These are phyloP conservation scores for Bostrychus sinensis DNA, from an alignment of 2,113 vertebrate species.

Conservation along the genomic window DNA sequence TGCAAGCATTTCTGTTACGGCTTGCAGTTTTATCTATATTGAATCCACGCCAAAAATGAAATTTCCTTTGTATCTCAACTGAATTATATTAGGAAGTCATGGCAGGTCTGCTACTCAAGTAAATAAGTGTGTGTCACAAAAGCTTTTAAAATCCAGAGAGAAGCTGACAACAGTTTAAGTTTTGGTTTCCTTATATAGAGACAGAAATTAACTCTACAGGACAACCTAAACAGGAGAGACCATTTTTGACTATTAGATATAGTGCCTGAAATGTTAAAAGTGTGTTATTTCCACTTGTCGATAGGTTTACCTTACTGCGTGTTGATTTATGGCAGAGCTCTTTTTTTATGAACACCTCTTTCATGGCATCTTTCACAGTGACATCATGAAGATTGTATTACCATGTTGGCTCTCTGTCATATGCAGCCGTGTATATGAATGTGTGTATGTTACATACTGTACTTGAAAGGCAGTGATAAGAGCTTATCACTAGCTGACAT, in stretches of 20 bases:
- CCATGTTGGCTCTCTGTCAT: not conserved
- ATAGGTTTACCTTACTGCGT: not conserved
- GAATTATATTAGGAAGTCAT: not conserved
- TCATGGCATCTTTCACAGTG: conserved; percentile 1
- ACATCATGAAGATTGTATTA: conserved; percentile 1
- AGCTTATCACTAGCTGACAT: conserved; percentile 9
- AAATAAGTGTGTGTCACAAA: too few relatives aligned
- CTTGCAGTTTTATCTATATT: conserved; percentile 29
- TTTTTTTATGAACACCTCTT: too few relatives aligned
- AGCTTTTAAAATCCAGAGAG: not conserved
- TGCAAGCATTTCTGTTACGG: not conserved
- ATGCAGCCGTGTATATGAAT: not conserved
- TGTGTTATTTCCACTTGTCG: too few relatives aligned
- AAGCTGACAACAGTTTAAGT: not conserved
- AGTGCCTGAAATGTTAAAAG: too few relatives aligned
- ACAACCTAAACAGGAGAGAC: too few relatives aligned
- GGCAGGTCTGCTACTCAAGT: not conserved
- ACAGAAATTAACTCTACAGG: too few relatives aligned
- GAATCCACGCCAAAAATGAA: conserved; percentile 21
- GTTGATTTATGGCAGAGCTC: too few relatives aligned
- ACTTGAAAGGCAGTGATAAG: conserved; percentile 5
- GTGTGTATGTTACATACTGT: not conserved
- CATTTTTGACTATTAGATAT: too few relatives aligned
- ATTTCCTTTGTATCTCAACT: not conserved
- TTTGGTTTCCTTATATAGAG: too few relatives aligned